Evolutionary conservation across 2,888 invertebrate species (phyloP).

Genomic region (Rotaria socialis): DNA sequence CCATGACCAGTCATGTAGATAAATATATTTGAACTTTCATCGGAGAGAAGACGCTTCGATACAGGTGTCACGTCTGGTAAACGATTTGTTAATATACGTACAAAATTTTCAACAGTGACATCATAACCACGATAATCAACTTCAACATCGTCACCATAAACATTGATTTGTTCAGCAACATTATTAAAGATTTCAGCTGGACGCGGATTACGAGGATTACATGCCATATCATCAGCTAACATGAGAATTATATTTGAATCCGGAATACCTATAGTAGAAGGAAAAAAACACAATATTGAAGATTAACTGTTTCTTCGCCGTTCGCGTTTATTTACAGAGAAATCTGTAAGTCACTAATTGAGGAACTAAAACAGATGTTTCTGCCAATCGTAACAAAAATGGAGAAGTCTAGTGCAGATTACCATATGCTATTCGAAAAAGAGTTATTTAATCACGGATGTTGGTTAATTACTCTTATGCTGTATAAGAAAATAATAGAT

Average conservation of each 20-base stretch:
- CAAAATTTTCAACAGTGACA: conserved; percentile 96
- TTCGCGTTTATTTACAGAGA: too few relatives aligned
- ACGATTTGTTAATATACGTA: conserved; percentile 85
- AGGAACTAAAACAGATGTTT: too few relatives aligned
- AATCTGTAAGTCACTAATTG: too few relatives aligned
- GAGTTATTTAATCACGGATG: too few relatives aligned
- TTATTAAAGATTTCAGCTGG: conserved; percentile 86
- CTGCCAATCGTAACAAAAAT: too few relatives aligned
- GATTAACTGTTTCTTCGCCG: too few relatives aligned
- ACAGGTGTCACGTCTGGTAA: conserved; percentile 85
- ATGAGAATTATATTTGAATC: conserved; percentile 80
- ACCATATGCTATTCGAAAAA: too few relatives aligned
- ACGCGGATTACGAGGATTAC: conserved; percentile 91
- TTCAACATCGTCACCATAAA: conserved; percentile 98
- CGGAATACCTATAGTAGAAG: neutral
- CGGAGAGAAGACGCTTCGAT: conserved; percentile 76
- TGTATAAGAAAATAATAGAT: too few relatives aligned
- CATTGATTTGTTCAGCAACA: conserved; percentile 92
- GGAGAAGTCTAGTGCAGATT: too few relatives aligned
- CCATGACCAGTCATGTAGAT: conserved; percentile 68
- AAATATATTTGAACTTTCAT: conserved; percentile 40
- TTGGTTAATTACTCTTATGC: too few relatives aligned
- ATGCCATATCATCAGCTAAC: conserved; percentile 99
- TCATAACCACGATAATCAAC: conserved; percentile 86
- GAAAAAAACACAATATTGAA: too few relatives aligned